Percentiles rank a stretch among this genome's conserved stretches.
Conservation (phyloP, 2,113 vertebrate species). For the Talpa occidentalis region DNA sequence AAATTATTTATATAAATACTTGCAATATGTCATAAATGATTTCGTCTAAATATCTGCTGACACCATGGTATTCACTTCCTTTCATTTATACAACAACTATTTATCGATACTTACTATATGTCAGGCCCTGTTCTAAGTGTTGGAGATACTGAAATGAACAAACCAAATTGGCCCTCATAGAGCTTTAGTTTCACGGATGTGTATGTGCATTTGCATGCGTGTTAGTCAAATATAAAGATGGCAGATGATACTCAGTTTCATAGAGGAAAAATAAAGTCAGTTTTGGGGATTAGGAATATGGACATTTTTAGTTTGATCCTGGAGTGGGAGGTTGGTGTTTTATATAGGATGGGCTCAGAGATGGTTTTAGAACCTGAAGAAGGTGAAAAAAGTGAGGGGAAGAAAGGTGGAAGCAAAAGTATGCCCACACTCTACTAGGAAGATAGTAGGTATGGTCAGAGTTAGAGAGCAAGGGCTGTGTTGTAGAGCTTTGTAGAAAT, state of each 20-base stretch:
- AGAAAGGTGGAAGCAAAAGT: neutral
- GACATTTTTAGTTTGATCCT: neutral
- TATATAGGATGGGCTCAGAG: neutral
- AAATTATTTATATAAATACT: slow-evolving; percentile 43
- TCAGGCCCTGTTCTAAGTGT: slow-evolving; percentile 6
- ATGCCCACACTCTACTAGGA: neutral
- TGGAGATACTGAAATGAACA: slow-evolving; percentile 26
- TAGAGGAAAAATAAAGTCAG: neutral
- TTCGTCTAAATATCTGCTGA: slow-evolving; percentile 41
- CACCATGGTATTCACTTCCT: neutral
- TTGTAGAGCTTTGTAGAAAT: slow-evolving; percentile 5
- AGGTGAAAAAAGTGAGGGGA: neutral
- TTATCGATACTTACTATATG: neutral
- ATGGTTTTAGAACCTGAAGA: neutral
- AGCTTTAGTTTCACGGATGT: slow-evolving; percentile 5
- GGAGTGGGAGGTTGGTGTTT: neutral
- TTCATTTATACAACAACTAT: neutral
- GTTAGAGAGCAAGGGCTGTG: neutral
- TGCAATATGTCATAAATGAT: slow-evolving; percentile 1
- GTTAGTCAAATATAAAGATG: neutral
- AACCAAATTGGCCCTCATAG: neutral
- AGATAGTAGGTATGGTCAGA: neutral
- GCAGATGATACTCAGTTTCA: neutral
- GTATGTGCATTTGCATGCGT: neutral
- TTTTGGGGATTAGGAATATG: neutral